Conservation (phyloP, 2,888 invertebrate species). For the Petrophora chlorosata region DNA sequence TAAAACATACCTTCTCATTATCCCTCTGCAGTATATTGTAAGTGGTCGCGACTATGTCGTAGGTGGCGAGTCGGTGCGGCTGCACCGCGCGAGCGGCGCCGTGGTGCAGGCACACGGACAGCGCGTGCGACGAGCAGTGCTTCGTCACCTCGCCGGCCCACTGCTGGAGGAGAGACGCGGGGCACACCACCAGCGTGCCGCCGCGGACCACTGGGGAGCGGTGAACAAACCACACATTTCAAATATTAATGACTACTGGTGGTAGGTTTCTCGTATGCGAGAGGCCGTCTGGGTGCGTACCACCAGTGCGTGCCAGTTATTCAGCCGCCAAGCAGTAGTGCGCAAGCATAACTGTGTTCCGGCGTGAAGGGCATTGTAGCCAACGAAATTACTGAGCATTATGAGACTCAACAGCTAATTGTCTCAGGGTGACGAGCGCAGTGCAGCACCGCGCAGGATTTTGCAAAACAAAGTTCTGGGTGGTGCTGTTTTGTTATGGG, state of each 20-base stretch:
- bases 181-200: conserved; percentile 95
- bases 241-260: neutral
- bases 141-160: conserved; percentile 92
- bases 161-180: conserved; percentile 95
- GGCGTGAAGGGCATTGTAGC: no score
- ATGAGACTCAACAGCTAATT: no score
- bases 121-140: conserved; percentile 84
- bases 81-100: conserved; percentile 89
- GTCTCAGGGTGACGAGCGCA: no score
- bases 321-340: no score
- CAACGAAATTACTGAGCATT: no score
- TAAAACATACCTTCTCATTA: conserved; percentile 66
- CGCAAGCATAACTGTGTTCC: no score
- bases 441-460: no score
- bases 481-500: no score
- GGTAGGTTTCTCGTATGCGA: no score
- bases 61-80: conserved; percentile 84
- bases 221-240: neutral
- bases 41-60: conserved; percentile 95
- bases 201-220: conserved; percentile 75
- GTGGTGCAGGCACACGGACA: conserved; percentile 90
- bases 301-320: no score
- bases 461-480: no score
- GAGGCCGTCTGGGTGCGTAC: no score
- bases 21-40: conserved; percentile 90